Evolutionary conservation across 1,140 invertebrate genomes (phyloP), one percentile per base, ranked within the genome.

Genomic region (Drosophila tropicalis): DNA sequence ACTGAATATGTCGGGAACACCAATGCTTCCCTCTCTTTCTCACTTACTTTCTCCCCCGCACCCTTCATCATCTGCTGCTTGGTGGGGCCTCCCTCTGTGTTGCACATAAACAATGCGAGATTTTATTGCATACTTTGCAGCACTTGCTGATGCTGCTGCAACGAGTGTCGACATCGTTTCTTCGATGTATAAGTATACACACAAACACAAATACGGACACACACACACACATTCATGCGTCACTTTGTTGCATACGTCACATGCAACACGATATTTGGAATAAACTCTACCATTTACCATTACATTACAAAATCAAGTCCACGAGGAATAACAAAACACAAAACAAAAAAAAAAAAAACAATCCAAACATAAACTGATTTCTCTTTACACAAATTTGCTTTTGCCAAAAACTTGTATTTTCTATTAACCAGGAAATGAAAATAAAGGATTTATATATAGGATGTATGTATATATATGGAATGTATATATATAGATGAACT

Each of bases 71-170:
- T 36, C 34, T 36, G 6, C 10, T 36, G 34, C 1, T 36, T 36
- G 34, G 1, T 15, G n/a, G 17, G 51, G n/a, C 17, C 40, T 62
- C 62, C 60, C 40, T 51, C 60, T 40, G 72, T 54, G 65, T 65
- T 87, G 84, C 85, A 84, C 85, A 87, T 89, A 87, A 87, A 89
- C 85, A 87, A 90, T 85, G 84, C 81, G 70, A 89, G 70, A 87
- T 83, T 87, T 87, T 90, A 87, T 87, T 90, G 84, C 84, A 89
- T 90, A 86, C 83, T 86, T 86, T 86, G 79, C 83, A 83, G 83
- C 76, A 74, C 17, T 51, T 51, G 44, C 44, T 22, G 60, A 40
- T 66, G 44, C 60, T 64, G 67, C 79, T 79, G 79, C 83, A 86
- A 58, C 83, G 83, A 86, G 83, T 86, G 62, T 62, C 61, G 68